phyloP scores from a whole-genome alignment of 2,888 invertebrate species.

The Axea sp. region DNA sequence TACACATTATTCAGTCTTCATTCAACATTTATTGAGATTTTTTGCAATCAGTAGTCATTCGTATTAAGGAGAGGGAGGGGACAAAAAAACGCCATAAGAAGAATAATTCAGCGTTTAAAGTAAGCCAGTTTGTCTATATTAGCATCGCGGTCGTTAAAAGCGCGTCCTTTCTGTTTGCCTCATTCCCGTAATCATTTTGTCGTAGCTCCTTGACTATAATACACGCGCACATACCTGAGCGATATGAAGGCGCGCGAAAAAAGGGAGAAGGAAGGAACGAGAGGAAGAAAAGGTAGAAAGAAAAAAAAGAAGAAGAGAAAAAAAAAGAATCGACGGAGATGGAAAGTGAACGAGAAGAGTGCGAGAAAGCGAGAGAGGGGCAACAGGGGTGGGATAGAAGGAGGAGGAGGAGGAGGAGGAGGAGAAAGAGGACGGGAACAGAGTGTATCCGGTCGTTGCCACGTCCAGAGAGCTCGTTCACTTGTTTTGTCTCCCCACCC shows the following conservation, averaged over 20 bases:
- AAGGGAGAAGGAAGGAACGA: slow-evolving; percentile 20
- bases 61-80: too few relatives aligned
- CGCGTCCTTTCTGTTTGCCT: slow-evolving; percentile 39
- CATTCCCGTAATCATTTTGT: slow-evolving; percentile 49
- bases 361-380: slow-evolving; percentile 44
- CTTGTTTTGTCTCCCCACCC: slow-evolving; percentile 73
- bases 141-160: slow-evolving; percentile 50
- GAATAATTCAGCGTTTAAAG: slow-evolving; percentile 13
- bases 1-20: too few relatives aligned
- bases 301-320: slow-evolving; percentile 25
- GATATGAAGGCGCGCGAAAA: slow-evolving; percentile 48
- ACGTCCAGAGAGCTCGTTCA: slow-evolving; percentile 75
- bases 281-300: neutral
- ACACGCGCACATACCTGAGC: slow-evolving; percentile 59
- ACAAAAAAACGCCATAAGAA: neutral
- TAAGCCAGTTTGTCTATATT: slow-evolving; percentile 32
- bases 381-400: slow-evolving; percentile 56
- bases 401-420: slow-evolving; percentile 29
- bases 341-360: slow-evolving; percentile 56
- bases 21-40: too few relatives aligned
- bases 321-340: slow-evolving; percentile 48
- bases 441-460: slow-evolving; percentile 78
- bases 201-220: slow-evolving; percentile 61
- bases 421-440: slow-evolving; percentile 60
- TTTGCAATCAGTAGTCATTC: too few relatives aligned